Percentiles rank a stretch among this genome's conserved stretches.
Conservation (phyloP, 2,888 invertebrate species). For the Parascotia fuliginaria region DNA sequence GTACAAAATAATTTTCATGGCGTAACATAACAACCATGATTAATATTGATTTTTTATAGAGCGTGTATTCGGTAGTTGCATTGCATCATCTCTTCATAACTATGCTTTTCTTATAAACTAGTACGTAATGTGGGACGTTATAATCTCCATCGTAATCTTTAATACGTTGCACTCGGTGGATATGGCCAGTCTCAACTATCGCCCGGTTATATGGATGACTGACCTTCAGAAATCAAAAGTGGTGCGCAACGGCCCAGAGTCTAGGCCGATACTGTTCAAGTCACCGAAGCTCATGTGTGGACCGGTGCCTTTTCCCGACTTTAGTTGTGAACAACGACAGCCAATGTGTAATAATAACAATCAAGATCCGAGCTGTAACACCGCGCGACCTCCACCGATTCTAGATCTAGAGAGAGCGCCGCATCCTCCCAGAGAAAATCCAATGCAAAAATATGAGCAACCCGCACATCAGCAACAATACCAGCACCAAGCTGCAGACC, state of each 20-base stretch:
- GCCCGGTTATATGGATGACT: neutral
- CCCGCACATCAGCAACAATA: neutral
- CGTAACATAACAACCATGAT: slow-evolving; percentile 24
- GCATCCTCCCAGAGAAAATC: neutral
- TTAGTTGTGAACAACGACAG: slow-evolving; percentile 4
- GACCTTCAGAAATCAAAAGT: slow-evolving; percentile 1
- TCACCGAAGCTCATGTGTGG: neutral
- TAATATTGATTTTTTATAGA: slow-evolving; percentile 5
- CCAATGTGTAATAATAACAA: neutral
- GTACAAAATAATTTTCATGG: slow-evolving; percentile 8
- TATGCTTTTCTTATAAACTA: slow-evolving; percentile 8
- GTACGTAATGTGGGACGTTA: slow-evolving; percentile 10
- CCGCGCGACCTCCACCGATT: neutral
- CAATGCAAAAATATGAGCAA: neutral
- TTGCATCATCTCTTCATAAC: slow-evolving; percentile 2
- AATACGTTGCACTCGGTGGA: slow-evolving; percentile 4
- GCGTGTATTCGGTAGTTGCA: neutral
- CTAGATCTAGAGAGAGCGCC: neutral
- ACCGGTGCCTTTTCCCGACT: slow-evolving; percentile 6
- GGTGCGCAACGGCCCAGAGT: neutral
- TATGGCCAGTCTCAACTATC: neutral
- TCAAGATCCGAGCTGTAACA: neutral
- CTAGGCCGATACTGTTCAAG: neutral
- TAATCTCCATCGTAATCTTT: slow-evolving; percentile 8
- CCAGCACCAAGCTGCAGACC: neutral